A percentile compares a stretch with the other conserved stretches of the same genome.
Conservation (phyloP, 2,113 vertebrate genomes). For the Syngnathus typhle region DNA sequence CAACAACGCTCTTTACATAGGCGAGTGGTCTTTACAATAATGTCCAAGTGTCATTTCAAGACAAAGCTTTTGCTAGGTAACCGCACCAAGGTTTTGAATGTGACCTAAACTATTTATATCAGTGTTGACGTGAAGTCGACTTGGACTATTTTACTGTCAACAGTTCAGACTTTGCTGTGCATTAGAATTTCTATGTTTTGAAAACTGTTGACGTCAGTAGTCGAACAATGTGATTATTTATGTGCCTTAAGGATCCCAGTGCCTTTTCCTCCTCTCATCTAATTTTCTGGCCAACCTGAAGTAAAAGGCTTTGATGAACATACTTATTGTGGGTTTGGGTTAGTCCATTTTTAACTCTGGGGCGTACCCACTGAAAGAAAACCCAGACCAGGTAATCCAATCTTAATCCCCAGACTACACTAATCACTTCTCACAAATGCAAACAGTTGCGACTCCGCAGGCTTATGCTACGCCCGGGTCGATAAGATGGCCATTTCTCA, state of each 20-base stretch:
- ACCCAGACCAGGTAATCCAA: slow-evolving; percentile 25
- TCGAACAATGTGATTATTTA: not conserved
- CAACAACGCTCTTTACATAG: too few species aligned
- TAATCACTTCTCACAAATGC: slow-evolving; percentile 34
- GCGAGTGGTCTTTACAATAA: not conserved
- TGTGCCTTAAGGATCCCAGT: not conserved
- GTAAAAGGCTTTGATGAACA: not conserved
- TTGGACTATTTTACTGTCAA: not conserved
- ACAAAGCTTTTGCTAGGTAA: not conserved
- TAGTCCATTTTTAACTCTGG: not conserved
- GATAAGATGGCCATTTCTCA: slow-evolving; percentile 2
- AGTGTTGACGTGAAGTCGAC: not conserved
- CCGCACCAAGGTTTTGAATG: not conserved
- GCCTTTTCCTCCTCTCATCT: not conserved
- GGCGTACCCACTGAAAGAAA: slow-evolving; percentile 26
- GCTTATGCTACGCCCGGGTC: slow-evolving; percentile 17
- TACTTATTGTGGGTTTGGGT: not conserved
- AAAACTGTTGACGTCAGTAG: too few species aligned
- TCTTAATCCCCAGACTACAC: slow-evolving; percentile 37
- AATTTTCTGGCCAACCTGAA: not conserved
- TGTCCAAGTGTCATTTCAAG: not conserved
- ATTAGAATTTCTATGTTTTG: too few species aligned
- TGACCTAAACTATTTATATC: not conserved
- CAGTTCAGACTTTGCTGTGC: not conserved
- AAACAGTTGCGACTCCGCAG: slow-evolving; percentile 23